A percentile compares a stretch with the other conserved stretches of the same genome.
These are phyloP conservation scores for Struthio camelus DNA, from an alignment of 2,113 vertebrate species.

Conservation along the genomic window DNA sequence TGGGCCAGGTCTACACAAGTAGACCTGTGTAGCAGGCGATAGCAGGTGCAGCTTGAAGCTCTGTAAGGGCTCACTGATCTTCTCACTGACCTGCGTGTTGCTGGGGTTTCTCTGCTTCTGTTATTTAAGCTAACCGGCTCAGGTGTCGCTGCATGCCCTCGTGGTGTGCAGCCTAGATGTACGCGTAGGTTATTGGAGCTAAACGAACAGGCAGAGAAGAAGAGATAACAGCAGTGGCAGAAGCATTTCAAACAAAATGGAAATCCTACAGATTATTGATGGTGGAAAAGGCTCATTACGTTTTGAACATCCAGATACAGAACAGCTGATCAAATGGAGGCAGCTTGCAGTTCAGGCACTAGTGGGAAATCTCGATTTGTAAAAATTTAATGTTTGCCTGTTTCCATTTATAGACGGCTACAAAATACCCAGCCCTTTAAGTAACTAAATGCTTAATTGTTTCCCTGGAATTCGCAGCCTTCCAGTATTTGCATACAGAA, in stretches of 20 bases:
- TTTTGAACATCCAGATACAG: neutral
- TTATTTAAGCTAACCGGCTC: neutral
- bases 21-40: neutral
- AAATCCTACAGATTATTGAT: neutral
- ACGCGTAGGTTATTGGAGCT: neutral
- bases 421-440: neutral
- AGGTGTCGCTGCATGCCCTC: neutral
- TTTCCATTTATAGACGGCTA: no score
- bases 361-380: neutral
- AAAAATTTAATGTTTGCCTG: conserved; percentile 21
- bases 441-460: conserved; percentile 8
- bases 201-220: neutral
- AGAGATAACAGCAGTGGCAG: neutral
- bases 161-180: neutral
- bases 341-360: neutral
- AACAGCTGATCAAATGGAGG: neutral
- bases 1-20: neutral
- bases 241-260: neutral
- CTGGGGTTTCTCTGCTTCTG: neutral
- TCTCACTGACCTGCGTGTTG: neutral
- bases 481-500: neutral
- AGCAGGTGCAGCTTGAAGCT: neutral
- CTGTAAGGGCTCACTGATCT: neutral
- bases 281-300: neutral
- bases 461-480: neutral